A percentile compares a stretch with the other conserved stretches of the same genome.
These are phyloP conservation scores for Plemyria rubiginata DNA, from an alignment of 2,888 invertebrate genomes.

Conservation along the genomic window DNA sequence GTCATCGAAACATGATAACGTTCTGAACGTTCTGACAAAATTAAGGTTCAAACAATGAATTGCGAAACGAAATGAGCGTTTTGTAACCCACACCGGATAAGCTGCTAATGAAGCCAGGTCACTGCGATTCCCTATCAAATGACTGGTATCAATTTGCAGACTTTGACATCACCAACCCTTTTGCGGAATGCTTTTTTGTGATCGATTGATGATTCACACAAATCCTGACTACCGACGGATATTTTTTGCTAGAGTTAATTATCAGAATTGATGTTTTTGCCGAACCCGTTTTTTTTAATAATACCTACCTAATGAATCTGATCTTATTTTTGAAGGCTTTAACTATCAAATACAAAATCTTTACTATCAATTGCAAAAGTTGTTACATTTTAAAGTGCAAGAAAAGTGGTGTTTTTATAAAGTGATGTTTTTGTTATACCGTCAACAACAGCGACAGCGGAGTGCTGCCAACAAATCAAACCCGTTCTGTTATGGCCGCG, in stretches of 20 bases:
- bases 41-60: slow-evolving; percentile 27
- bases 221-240: slow-evolving; percentile 49
- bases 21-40: slow-evolving; percentile 11
- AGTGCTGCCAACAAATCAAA: slow-evolving; percentile 58
- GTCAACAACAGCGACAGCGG: slow-evolving; percentile 30
- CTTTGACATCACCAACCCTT: slow-evolving; percentile 60
- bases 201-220: slow-evolving; percentile 68
- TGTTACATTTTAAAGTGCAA: slow-evolving; percentile 22
- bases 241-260: slow-evolving; percentile 34
- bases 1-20: slow-evolving; percentile 7
- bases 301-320: slow-evolving; percentile 21
- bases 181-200: slow-evolving; percentile 63
- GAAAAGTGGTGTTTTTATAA: too few relatives aligned
- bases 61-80: slow-evolving; percentile 38
- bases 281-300: slow-evolving; percentile 18
- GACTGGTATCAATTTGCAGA: slow-evolving; percentile 63
- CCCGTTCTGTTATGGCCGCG: slow-evolving; percentile 53
- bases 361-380: slow-evolving; percentile 15
- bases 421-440: slow-evolving; percentile 20
- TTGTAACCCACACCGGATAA: slow-evolving; percentile 60
- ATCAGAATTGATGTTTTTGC: slow-evolving; percentile 39
- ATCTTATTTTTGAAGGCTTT: slow-evolving; percentile 12
- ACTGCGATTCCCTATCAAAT: slow-evolving; percentile 59
- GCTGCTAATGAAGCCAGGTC: slow-evolving; percentile 60
- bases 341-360: slow-evolving; percentile 16